Conservation (phyloP, 2,113 vertebrate genomes). For the Mesembrinibis cayennensis region DNA sequence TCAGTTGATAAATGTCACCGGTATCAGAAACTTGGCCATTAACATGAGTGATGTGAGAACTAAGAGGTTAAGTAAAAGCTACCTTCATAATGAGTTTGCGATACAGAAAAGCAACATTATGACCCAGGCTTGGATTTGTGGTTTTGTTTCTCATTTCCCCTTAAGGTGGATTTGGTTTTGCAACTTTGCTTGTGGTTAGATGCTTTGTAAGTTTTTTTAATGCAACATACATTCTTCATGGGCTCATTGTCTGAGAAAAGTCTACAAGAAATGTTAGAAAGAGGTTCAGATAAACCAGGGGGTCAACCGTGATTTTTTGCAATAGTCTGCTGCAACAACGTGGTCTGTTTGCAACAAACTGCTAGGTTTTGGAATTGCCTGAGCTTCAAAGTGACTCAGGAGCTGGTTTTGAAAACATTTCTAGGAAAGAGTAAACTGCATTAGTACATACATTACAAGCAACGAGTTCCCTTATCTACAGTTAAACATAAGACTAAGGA, state of each 20-base stretch:
- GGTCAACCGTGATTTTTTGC: neutral
- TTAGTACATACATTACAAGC: neutral
- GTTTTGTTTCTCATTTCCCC: neutral
- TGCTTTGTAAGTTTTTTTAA: neutral
- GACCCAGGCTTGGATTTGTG: neutral
- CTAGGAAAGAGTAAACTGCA: neutral
- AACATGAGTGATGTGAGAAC: constrained; percentile 67
- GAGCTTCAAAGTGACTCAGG: neutral
- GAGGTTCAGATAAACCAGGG: neutral
- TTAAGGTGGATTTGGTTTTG: neutral
- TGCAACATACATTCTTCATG: neutral
- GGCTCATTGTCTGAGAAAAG: neutral
- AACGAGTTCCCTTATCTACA: neutral
- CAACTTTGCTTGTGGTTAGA: neutral
- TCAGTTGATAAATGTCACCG: constrained; percentile 55
- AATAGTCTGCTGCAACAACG: neutral
- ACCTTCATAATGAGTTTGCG: constrained; percentile 3
- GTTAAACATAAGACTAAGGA: neutral
- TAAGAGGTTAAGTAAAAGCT: constrained; percentile 63
- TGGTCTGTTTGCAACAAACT: neutral
- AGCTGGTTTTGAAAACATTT: neutral
- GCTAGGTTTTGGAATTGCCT: neutral
- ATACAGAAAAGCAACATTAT: neutral
- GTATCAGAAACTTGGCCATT: constrained; percentile 57
- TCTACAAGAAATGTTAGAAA: neutral